phyloP scores from a whole-genome alignment of 1,140 invertebrate genomes.

The Bombus sylvicola region DNA sequence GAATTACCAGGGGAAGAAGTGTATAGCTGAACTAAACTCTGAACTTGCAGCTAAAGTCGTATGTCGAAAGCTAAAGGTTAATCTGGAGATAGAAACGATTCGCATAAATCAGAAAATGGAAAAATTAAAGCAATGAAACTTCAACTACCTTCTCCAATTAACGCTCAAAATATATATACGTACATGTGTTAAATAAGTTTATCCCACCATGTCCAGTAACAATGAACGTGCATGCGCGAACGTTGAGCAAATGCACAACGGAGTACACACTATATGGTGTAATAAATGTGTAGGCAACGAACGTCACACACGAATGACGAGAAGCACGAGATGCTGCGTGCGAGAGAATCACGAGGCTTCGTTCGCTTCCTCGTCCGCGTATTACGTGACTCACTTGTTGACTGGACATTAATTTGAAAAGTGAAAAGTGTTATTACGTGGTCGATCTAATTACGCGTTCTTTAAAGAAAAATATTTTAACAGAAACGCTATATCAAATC shows the following conservation, averaged over 20 bases:
- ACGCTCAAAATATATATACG: too few relatives aligned
- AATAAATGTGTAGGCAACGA: neutral
- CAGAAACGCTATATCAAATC: neutral
- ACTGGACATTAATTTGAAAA: slow-evolving; percentile 18
- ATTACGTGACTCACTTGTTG: slow-evolving; percentile 9
- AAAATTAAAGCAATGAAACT: too few relatives aligned
- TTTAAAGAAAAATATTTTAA: neutral
- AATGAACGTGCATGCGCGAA: neutral
- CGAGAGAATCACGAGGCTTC: slow-evolving; percentile 7
- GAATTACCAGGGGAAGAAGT: too few relatives aligned
- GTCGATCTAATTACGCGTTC: neutral
- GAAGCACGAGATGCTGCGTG: neutral
- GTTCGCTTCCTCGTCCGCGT: slow-evolving; percentile 21
- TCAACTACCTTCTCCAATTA: too few relatives aligned
- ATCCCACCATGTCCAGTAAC: neutral
- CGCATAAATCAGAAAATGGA: too few relatives aligned
- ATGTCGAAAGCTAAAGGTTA: too few relatives aligned
- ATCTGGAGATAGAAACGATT: too few relatives aligned
- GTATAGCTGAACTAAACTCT: too few relatives aligned
- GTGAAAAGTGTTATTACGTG: slow-evolving; percentile 33
- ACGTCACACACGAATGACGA: neutral
- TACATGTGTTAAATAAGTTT: too few relatives aligned
- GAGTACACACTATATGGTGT: too few relatives aligned
- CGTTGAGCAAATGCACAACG: neutral
- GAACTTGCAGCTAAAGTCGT: too few relatives aligned